Evolutionary conservation across 2,888 invertebrate genomes (phyloP), one percentile per base, ranked within the genome.

Genomic region (Pachliopta kotzebuea): DNA sequence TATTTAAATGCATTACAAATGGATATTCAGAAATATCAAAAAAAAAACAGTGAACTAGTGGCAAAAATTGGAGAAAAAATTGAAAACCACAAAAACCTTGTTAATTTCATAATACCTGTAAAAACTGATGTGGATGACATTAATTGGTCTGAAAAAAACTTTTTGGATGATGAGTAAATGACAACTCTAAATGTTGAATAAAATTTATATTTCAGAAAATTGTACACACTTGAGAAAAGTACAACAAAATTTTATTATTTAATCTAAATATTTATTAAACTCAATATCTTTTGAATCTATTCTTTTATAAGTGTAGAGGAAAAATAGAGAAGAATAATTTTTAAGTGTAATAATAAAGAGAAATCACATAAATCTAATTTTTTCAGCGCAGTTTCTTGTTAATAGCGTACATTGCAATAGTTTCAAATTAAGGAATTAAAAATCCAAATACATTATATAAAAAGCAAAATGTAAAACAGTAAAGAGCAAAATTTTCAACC

Each of bases 131-230:
- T 69, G 70, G 26, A 76, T 79, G 45, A 53, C 75, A 49, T 69
- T 76, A 45, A 72, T 63, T 86, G 85, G 85, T 75, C 76, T 66
- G 79, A 80, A 49, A 81, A 80, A 76, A 80, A 84, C 62, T 71
- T 82, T 72, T 76, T 83, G 70, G 63, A 72, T 63, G 74, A 80
- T 77, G 67, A 76, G 68, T 72, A 78, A 80, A 84, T 71, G 80
- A 75, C 75, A 75, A 71, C 74, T 64, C 69, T 72, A 74, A 74
- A 71, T 70, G 74, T 80, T 88, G 86, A 89, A 85, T 89, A 90
- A 88, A 88, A 85, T 88, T 88, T 90, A 88, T 90, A 88, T 89
- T 90, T 90, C 88, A 84, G 88, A 90, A 89, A 89, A 89, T 87
- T 89, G 87, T 90, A 90, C 90, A 90, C 85, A 89, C 84, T 81